These are phyloP conservation scores for Cynoglossus semilaevis DNA, from an alignment of 2,113 vertebrate genomes.

Conservation along the genomic window DNA sequence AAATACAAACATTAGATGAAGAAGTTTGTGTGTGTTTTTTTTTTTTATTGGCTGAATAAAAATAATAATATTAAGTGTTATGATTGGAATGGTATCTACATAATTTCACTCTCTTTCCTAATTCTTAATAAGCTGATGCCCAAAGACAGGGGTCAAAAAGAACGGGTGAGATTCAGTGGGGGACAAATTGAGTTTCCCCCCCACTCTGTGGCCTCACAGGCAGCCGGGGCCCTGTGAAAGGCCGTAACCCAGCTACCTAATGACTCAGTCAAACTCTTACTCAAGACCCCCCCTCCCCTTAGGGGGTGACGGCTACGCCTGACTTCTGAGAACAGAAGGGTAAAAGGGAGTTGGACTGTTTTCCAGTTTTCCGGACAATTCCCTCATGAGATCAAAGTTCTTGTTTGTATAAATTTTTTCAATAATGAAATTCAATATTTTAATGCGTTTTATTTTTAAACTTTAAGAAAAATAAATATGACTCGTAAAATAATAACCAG, in stretches of 20 bases:
- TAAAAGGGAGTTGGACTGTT: conserved; percentile 2
- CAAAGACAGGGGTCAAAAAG: conserved; percentile 1
- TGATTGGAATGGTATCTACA: too few species aligned
- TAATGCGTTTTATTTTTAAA: too few species aligned
- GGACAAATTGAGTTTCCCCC: conserved; percentile 63
- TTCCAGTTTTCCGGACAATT: too few species aligned
- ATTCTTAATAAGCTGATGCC: too few species aligned
- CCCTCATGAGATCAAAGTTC: too few species aligned
- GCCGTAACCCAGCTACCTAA: conserved; percentile 60
- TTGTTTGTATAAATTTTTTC: too few species aligned
- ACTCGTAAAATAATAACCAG: too few species aligned
- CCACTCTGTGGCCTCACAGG: conserved; percentile 47
- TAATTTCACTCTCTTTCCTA: too few species aligned
- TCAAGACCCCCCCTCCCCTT: conserved; percentile 34
- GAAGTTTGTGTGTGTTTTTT: neutral
- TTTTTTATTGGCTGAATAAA: too few species aligned
- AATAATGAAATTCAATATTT: too few species aligned
- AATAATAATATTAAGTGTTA: too few species aligned
- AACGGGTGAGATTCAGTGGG: conserved; percentile 24
- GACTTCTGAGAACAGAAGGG: conserved; percentile 47
- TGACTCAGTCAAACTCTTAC: conserved; percentile 62
- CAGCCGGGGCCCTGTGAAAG: conserved; percentile 61
- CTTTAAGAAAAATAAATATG: too few species aligned
- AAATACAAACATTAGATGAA: neutral
- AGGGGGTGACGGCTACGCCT: conserved; percentile 27